A percentile compares a stretch with the other conserved stretches of the same genome.
Evolutionary conservation across 2,113 vertebrate species (phyloP).

Genomic region (Isichthys henryi): DNA sequence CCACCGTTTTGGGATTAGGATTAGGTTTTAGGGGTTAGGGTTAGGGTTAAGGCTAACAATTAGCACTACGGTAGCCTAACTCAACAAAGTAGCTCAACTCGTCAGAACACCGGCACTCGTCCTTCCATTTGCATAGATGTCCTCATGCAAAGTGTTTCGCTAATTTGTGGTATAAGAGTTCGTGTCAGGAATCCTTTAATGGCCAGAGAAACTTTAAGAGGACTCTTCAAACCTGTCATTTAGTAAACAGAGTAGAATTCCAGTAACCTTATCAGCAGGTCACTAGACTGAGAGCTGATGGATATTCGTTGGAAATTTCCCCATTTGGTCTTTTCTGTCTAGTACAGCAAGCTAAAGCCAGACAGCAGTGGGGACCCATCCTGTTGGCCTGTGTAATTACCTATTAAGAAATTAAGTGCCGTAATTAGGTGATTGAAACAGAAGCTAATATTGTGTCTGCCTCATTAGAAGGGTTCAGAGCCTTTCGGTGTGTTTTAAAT

Average conservation of each 20-base stretch:
- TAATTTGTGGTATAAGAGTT: neutral
- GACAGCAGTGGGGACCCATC: neutral
- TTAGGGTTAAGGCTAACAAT: no score
- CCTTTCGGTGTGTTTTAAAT: constrained; percentile 7
- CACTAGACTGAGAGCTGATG: neutral
- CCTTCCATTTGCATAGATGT: neutral
- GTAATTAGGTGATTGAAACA: neutral
- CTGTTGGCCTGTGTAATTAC: neutral
- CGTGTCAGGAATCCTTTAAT: neutral
- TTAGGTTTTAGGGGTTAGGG: no score
- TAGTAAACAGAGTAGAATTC: neutral
- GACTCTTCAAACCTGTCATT: neutral
- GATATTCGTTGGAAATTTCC: neutral
- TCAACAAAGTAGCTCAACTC: no score
- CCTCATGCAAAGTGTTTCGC: neutral
- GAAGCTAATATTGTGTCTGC: neutral
- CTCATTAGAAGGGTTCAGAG: neutral
- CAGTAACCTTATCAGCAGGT: neutral
- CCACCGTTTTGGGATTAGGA: no score
- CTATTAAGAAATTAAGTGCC: neutral
- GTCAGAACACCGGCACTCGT: neutral
- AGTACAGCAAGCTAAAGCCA: no score
- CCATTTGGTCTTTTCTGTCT: neutral
- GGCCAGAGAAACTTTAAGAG: neutral
- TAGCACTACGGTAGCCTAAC: no score